Conservation (phyloP, 2,797 vertebrate genomes). For the Enteromius thamalakanensis region DNA sequence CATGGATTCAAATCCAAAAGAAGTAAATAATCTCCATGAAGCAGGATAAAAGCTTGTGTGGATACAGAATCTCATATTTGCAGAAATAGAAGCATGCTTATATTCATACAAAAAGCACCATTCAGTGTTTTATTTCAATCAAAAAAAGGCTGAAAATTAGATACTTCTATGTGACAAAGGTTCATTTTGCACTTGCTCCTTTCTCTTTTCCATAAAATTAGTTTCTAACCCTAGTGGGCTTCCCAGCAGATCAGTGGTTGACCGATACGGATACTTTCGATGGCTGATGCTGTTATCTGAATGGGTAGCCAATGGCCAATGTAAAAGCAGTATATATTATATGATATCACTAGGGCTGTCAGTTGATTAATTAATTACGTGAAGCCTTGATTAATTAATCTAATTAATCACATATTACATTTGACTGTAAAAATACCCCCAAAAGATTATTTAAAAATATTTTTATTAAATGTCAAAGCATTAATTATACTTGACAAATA, state of each 20-base stretch:
- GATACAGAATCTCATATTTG: neutral
- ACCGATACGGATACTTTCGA: neutral
- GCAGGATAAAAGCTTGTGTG: neutral
- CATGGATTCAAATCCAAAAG: neutral
- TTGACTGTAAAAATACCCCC: too few relatives aligned
- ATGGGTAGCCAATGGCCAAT: neutral
- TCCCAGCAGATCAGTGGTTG: neutral
- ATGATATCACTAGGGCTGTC: neutral
- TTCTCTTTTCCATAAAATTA: neutral
- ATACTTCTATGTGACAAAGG: neutral
- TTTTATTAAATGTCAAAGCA: too few relatives aligned
- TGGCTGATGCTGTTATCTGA: neutral
- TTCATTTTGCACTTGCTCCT: neutral
- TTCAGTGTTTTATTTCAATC: neutral
- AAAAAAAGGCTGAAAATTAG: neutral
- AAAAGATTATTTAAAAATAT: too few relatives aligned
- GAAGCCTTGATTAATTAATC: too few relatives aligned
- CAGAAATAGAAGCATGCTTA: neutral
- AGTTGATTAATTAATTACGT: too few relatives aligned
- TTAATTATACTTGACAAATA: too few relatives aligned
- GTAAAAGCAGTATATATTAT: neutral
- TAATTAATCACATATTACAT: too few relatives aligned
- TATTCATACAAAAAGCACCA: neutral
- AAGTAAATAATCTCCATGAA: neutral
- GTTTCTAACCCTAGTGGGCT: neutral